Base-by-base conservation (phyloP, 23 tunicate species). In the Halocynthia roretzi region DNA sequence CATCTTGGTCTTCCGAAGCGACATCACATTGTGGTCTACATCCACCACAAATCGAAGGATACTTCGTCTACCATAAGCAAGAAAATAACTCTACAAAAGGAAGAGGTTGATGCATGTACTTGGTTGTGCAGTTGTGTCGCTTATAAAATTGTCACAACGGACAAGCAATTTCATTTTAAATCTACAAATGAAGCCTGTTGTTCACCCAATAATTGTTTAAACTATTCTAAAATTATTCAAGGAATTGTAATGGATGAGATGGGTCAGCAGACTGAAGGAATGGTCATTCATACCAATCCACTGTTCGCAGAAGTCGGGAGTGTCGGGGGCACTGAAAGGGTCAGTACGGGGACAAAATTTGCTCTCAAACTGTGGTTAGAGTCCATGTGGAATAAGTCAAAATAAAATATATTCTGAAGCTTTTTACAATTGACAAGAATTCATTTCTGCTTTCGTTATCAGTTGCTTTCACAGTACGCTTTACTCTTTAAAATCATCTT, bases 321-420 rank as follows among this genome's bases (percentile, higher is more conserved):
- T 8, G 31, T 8, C 1, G 70, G 56, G 22, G 23, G 14, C 17
- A 56, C 0, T 76, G 93, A 87, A 62, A 61, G 93, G 6, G 82
- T 87, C 12, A 87, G 93, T 67, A 87, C 93, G 54, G 93, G 93
- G 5, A 87, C 93, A 6, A 81, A 77, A 53, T 87, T 71, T 82
- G 93, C 93, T 21, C 58, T 87, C n/a, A 87, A 82, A 62, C 74
- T 77, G 51, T 86, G 92, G 92, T 72, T 86, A 6, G 67, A 81
- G 49, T 65, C 19, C 22, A 5, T 65, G 19, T 5, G 31, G 31
- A 65, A 48, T 15, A 15, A 48, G 70, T 31, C 44, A 31, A 31
- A 31, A 31, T 31, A 31, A 31, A 31, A 31, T 1, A 31, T 31
- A 31, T 31, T 31, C 44, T 31, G 44, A 31, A 31, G 4, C 44